Base-by-base conservation (phyloP, 2,888 invertebrate species). In the Anarsia innoxiella region DNA sequence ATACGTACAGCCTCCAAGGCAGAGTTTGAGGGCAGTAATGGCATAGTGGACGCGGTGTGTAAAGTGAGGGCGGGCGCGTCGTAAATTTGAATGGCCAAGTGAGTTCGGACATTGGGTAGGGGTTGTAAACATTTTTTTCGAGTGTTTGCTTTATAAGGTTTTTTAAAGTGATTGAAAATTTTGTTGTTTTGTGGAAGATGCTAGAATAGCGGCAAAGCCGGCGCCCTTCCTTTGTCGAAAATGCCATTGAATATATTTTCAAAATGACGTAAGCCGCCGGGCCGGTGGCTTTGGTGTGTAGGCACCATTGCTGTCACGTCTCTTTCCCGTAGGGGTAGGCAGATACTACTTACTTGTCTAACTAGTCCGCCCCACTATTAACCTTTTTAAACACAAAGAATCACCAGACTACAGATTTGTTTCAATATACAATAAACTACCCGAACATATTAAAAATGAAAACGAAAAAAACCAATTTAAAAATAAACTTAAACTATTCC, bases 21-120 rank as follows among this genome's bases (percentile, higher is more conserved):
- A n/a, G n/a, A n/a, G n/a, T n/a, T n/a, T n/a, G n/a, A n/a, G n/a
- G n/a, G n/a, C n/a, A n/a, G n/a, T n/a, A n/a, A n/a, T n/a, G n/a
- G n/a, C n/a, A n/a, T n/a, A n/a, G n/a, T n/a, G n/a, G n/a, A n/a
- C n/a, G n/a, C n/a, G n/a, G n/a, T n/a, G n/a, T n/a, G n/a, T 23
- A 23, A 32, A 15, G 34, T 5, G 28, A 4, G n/a, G 10, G 13
- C 11, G 26, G 34, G 75, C 73, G 69, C 66, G 61, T 64, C 72
- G 76, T 78, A 76, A 75, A 76, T 78, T 76, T 74, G 66, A 76
- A 76, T 71, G 78, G 77, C 70, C 77, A 77, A 77, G 74, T 76
- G 73, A 67, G 62, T 64, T 64, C 55, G 64, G 63, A 68, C 71
- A 59, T 53, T 37, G 44, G 41, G 8, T 51, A 65, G 72, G 53